Conservation (phyloP, 2,113 vertebrate genomes). For the Rousettus leschenaultii region DNA sequence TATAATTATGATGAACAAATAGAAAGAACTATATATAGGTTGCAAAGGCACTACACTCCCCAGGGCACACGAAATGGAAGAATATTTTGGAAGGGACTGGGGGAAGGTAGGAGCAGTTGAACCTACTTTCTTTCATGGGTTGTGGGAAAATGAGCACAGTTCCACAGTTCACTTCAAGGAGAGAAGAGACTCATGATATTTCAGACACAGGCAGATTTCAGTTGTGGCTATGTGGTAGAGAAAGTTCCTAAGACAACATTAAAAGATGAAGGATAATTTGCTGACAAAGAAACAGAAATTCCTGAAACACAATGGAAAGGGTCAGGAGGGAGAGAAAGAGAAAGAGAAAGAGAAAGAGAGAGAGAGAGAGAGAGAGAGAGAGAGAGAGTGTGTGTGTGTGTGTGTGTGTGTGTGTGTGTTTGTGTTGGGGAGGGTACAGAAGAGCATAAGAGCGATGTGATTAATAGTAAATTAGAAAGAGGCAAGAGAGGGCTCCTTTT, state of each 20-base stretch:
- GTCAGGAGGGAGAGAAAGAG: background rate
- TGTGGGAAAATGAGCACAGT: background rate
- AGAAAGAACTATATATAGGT: background rate
- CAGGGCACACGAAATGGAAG: background rate
- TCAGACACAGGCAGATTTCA: background rate
- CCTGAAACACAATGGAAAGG: background rate
- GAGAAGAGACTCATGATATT: background rate
- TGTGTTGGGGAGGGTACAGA: background rate
- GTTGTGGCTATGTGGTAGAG: background rate
- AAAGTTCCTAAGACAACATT: conserved; percentile 10
- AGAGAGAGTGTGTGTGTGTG: background rate
- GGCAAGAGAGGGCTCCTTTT: background rate
- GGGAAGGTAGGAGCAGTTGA: background rate
- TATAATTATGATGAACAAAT: background rate
- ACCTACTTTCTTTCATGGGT: background rate
- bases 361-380: background rate
- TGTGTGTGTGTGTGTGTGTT: background rate
- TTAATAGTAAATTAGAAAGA: background rate
- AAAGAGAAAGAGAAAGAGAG: background rate
- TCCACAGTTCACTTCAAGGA: background rate
- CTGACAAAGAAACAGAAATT: conserved; percentile 27
- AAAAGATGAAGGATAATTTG: background rate
- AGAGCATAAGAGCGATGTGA: background rate
- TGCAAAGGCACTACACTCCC: background rate
- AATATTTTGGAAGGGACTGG: background rate